Percentiles rank a stretch among this genome's conserved stretches.
Conservation (phyloP, 2,888 invertebrate genomes). For the Crossocerus cetratus region DNA sequence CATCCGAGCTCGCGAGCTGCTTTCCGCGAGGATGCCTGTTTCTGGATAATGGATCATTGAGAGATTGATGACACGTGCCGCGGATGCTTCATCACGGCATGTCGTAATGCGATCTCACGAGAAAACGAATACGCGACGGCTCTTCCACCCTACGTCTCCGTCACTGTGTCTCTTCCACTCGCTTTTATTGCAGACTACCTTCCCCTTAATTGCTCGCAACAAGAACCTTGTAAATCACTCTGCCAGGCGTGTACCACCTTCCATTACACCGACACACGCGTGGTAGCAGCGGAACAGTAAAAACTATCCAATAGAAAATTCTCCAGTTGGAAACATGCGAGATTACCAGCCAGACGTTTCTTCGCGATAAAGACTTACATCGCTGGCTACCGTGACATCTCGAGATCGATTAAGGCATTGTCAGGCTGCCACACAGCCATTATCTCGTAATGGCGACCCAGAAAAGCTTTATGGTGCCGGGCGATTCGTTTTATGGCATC, state of each 20-base stretch:
- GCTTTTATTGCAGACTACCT: too few species aligned
- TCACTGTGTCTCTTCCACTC: background rate
- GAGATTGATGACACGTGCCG: slow-evolving; percentile 39
- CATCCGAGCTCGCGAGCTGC: too few species aligned
- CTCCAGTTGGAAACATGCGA: background rate
- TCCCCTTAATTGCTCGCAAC: too few species aligned
- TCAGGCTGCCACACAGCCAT: slow-evolving; percentile 23
- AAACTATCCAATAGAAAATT: too few species aligned
- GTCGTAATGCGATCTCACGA: slow-evolving; percentile 28
- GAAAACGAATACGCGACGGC: slow-evolving; percentile 30
- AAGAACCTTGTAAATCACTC: too few species aligned
- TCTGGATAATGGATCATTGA: slow-evolving; percentile 34
- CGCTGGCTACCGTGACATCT: background rate
- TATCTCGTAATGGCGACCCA: slow-evolving; percentile 23
- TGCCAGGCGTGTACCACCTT: too few species aligned
- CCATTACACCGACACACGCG: too few species aligned
- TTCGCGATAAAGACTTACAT: slow-evolving; percentile 19
- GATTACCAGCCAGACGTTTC: background rate
- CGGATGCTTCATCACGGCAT: slow-evolving; percentile 37
- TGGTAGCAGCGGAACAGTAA: too few species aligned
- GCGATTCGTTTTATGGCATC: slow-evolving; percentile 34
- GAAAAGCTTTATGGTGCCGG: slow-evolving; percentile 32
- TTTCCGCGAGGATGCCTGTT: slow-evolving; percentile 7
- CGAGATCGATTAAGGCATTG: slow-evolving; percentile 33
- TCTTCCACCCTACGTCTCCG: slow-evolving; percentile 15